Evolutionary conservation across 2,888 invertebrate species (phyloP), one percentile per base, ranked within the genome.

Genomic region (Amitus sp.): DNA sequence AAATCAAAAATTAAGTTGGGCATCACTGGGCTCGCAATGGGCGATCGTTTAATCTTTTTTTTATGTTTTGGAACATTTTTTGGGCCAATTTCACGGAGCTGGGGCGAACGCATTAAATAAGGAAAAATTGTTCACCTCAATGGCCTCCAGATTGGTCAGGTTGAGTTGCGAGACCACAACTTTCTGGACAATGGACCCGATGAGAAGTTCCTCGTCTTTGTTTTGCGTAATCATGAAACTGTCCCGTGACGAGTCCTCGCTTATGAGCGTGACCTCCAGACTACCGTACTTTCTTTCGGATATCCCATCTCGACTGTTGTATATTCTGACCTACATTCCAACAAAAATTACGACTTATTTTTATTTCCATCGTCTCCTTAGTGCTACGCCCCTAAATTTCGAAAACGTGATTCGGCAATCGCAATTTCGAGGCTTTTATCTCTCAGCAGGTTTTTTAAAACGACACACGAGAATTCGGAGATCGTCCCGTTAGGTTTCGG

Each of bases 151-250:
- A 68, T 90, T 91, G 12, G 90, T 88, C 60, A 95, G 84, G 17
- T 91, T 91, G 0, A 95, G 95, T 85, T 95, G 95, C 2, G 95
- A 94, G 1, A 96, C 95, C 33, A 95, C 84, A 63, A 96, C 92
- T 76, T 91, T 89, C 3, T 92, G 90, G 55, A 94, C 87, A 10
- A 90, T 87, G 47, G 89, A 88, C 5, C 91, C 90, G 28, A 90
- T 87, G 52, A 87, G 85, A 74, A 91, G 86, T 74, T 90, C 88
- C 61, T 90, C 88, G 71, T 93, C 92, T 73, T 92, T 92, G 77
- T 93, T 93, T 73, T 92, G 90, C 18, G 94, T 95, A 85, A 96
- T 89, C 12, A 90, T 88, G 80, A 95, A 95, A 2, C 94, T 93
- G 81, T 96, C 95, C 75, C 95, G 95, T 40, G 94, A 87, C 7